phyloP scores from a whole-genome alignment of 2,797 vertebrate species.

The Ctenosaura bakeri region DNA sequence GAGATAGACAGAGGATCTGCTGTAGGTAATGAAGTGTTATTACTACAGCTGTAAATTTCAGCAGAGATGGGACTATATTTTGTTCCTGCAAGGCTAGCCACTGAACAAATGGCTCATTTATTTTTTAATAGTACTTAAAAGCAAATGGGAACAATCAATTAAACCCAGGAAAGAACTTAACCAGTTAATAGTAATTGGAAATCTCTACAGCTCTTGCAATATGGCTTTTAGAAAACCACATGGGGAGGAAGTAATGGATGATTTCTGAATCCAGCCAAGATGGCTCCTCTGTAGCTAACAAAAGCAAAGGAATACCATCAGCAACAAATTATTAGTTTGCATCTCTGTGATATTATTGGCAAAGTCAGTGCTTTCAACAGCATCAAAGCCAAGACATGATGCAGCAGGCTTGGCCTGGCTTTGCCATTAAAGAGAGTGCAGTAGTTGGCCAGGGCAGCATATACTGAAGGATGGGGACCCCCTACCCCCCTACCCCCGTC shows the following conservation, averaged over 20 bases:
- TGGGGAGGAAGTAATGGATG: neutral
- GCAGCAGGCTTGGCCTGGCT: neutral
- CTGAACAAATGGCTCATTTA: neutral
- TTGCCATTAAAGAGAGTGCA: neutral
- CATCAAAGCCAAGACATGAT: neutral
- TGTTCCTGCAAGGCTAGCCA: neutral
- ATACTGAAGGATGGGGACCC: neutral
- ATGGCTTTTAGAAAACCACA: constrained; percentile 16
- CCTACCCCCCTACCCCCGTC: too few species aligned
- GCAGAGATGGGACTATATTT: neutral
- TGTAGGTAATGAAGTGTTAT: neutral
- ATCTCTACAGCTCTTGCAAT: constrained; percentile 11
- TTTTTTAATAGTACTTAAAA: constrained; percentile 18
- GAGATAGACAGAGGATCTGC: neutral
- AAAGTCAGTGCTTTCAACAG: neutral
- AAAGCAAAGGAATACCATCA: neutral
- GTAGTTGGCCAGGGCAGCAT: neutral
- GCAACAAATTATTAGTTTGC: neutral
- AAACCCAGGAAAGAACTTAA: constrained; percentile 9
- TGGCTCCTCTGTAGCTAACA: neutral
- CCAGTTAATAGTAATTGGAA: constrained; percentile 30
- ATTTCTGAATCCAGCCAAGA: constrained; percentile 1
- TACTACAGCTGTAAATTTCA: neutral
- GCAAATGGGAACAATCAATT: constrained; percentile 30
- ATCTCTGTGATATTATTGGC: neutral